Base-by-base conservation (phyloP, 2,888 invertebrate genomes). In the Parthenolecanium corni region DNA sequence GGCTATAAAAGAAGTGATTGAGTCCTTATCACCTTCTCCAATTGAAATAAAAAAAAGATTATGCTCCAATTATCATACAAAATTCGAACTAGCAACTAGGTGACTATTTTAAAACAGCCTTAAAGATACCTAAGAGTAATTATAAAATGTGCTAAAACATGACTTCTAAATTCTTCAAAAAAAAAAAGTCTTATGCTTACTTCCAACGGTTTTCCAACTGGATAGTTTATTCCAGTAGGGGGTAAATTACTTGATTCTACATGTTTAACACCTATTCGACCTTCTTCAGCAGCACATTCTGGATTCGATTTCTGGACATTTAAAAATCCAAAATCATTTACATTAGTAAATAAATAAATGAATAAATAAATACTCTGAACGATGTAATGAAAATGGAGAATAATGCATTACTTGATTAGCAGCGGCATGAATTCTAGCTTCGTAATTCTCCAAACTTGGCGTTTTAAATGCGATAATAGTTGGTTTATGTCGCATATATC, bases 401-500 rank as follows among this genome's bases (percentile, higher is more conserved):
- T 31, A 4, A 31, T 44, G 5, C 24, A 36, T 20, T 54, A 61
- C 61, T 51, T 61, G 61, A 38, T 61, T 61, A 9, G 61, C 40
- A 21, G 51, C 23, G 11, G 61, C 61, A 40, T 61, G 49, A 16
- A 68, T 82, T 77, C 53, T 81, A 79, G 79, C 77, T 66, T 86
- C 83, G 69, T 80, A 81, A 69, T 82, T 81, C 67, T 89, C 87
- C 62, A 84, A 73, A 73, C 84, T 85, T 1, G 90, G 90, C 1
- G 89, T 86, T 73, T 88, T 86, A 71, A 89, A 88, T 0, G 89
- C 87, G 53, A 91, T 88, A 67, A 91, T 88, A 0, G 89, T 87
- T 0, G 92, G 92, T 70, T 91, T 91, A 68, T 83, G 84, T 49
- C 91, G 75, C 89, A 91, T 89, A 72, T 90, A 91, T n/a, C 89